Base-by-base conservation (phyloP, 2,797 vertebrate species). In the Sebastes iracundus region DNA sequence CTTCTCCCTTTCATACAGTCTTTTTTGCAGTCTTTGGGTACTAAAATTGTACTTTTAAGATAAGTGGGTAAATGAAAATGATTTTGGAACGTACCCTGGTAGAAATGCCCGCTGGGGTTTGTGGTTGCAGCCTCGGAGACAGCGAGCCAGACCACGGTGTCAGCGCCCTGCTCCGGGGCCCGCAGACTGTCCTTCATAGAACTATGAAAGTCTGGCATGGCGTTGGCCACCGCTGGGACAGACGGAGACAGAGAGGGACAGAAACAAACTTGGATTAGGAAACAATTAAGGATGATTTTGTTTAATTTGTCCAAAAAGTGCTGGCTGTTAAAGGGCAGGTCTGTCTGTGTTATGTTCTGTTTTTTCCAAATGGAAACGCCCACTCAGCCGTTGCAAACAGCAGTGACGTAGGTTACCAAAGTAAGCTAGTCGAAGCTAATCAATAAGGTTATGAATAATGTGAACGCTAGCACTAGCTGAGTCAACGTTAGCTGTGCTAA, bases 141-240 rank as follows among this genome's bases (percentile, higher is more conserved):
- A 7, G 96, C 91, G 53, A 96, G 91, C 96, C 96, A 96, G 66
- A 96, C 89, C 58, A 93, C 86, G 0, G 96, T 96, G 92, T 96
- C 96, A 0, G 95, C 95, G 0, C 96, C 96, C 88, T 96, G 95
- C 65, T 96, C 96, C 0, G 96, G 95, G 72, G 90, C 92, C 74
- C 96, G 85, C 84, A 96, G 92, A 22, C 93, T 96, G 27, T 93
- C 93, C 91, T 94, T 95, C 96, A 96, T 96, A 1, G 96, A 96
- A 18, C 72, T 84, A 65, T 96, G 94, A 90, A 96, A 96, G 77
- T 96, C 96, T 59, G 96, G 96, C 95, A 96, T 96, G 32, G 94
- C 91, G 1, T 93, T 95, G 30, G 95, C 94, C 73, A 96, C 94
- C 3, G 94, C 96, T 96, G 18, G 46, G 35, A 42, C 10, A 63